Base-by-base conservation (phyloP, 2,888 invertebrate species). In the Lithodes maja region DNA sequence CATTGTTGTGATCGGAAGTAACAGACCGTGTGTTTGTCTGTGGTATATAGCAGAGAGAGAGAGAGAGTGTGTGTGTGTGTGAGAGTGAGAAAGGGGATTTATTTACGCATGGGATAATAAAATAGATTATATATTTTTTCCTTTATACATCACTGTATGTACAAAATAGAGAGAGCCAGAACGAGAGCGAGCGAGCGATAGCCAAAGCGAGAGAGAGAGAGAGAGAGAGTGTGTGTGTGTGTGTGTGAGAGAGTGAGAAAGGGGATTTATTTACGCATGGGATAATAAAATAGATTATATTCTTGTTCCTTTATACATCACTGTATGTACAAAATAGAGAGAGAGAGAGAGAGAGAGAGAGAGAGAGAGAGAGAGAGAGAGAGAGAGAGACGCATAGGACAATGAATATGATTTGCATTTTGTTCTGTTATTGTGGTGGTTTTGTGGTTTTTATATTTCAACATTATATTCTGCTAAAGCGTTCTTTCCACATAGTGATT, bases 311-410 rank as follows among this genome's bases (percentile, higher is more conserved):
- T 33, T 33, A 33, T 33, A 33, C 33, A 33, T 33, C 33, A 49
- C 2, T 7, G n/a, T 9, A 33, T 55, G 33, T 2, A n/a, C 3
- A 68, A 12, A 49, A 33, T 1, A 1, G 12, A 0, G 50, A 49
- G n/a, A 50, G n/a, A 69, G 52, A 12, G 69, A 15, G 3, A 49
- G 7, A 5, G 52, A 49, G 12, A n/a, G n/a, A 69, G 52, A 12
- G 52, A 69, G 15, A 52, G 71, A 68, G 69, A 82, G 82, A 82
- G 82, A 82, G 68, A 82, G 68, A 82, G 68, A 82, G 68, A 83
- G 69, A 83, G 69, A 83, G 83, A 83, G 50, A 71, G 68, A 82
- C 1, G 2, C 50, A 2, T 0, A 78, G 49, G 15, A 5, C 49
- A 3, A 49, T 33, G 2, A 33, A 77, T 49, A 2, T 77, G 49